These are phyloP conservation scores for Dasysyrphus tricinctus DNA, from an alignment of 2,888 invertebrate species.

Conservation along the genomic window DNA sequence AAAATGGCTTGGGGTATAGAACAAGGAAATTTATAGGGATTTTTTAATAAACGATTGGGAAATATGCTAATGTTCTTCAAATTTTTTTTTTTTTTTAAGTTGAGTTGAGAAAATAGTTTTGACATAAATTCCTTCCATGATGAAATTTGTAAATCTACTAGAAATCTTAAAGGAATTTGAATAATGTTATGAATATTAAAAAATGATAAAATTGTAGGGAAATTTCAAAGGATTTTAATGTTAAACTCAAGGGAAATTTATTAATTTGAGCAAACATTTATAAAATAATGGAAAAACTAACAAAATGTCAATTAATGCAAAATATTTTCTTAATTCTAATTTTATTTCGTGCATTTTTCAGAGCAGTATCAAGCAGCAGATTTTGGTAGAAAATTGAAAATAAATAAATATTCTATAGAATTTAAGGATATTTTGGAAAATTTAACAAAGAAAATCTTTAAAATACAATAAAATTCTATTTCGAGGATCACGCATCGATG, in stretches of 20 bases:
- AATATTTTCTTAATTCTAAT: neutral
- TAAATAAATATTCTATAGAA: neutral
- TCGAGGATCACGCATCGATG: conserved; percentile 69
- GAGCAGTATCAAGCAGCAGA: conserved; percentile 26
- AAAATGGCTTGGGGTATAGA: neutral
- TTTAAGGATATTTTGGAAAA: neutral
- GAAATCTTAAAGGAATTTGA: no score
- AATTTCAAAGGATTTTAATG: neutral
- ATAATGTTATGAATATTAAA: no score
- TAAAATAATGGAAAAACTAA: neutral
- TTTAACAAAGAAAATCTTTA: conserved; percentile 16
- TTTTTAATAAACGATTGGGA: neutral
- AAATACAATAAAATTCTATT: conserved; percentile 8
- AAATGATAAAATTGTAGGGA: neutral
- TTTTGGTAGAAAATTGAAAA: neutral
- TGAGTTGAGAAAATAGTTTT: no score
- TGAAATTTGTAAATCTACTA: no score
- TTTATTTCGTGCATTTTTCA: conserved; percentile 27
- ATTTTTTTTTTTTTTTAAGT: no score
- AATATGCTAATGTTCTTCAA: neutral
- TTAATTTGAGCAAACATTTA: neutral
- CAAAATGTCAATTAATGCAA: neutral
- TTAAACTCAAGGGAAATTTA: neutral
- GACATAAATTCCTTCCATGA: no score
- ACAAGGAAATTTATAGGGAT: neutral